These are phyloP conservation scores for Sylvietta virens DNA, from an alignment of 2,113 vertebrate species.

Conservation along the genomic window DNA sequence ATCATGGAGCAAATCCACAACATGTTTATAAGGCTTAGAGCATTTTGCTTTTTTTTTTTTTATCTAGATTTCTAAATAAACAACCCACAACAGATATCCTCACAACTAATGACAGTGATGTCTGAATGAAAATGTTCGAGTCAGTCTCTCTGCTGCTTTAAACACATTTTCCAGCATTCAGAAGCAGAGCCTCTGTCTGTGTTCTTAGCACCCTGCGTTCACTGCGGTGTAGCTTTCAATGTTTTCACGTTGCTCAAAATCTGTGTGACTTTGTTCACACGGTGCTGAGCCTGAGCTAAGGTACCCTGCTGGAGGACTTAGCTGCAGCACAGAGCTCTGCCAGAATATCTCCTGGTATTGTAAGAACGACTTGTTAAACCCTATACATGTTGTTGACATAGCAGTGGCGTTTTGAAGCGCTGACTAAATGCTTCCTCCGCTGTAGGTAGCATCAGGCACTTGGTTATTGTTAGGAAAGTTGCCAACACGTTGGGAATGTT, in stretches of 20 bases:
- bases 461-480: neutral
- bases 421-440: slow-evolving; percentile 22
- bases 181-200: neutral
- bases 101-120: neutral
- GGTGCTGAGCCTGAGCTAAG: slow-evolving; percentile 4
- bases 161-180: neutral
- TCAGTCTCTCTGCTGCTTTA: neutral
- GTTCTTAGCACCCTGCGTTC: neutral
- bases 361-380: slow-evolving; percentile 2
- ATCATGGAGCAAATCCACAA: neutral
- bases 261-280: neutral
- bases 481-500: neutral
- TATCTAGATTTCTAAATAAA: neutral
- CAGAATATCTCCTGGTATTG: neutral
- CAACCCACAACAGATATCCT: neutral
- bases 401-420: neutral
- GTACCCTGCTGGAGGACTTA: slow-evolving; percentile 1
- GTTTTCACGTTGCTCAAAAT: neutral
- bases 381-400: slow-evolving; percentile 9
- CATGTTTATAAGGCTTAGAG: neutral
- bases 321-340: neutral
- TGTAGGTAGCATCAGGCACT: slow-evolving; percentile 8
- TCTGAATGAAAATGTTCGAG: neutral
- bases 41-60: neutral
- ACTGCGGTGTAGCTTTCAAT: neutral